Conservation (phyloP, 2,113 vertebrate species). For the Natator depressus region DNA sequence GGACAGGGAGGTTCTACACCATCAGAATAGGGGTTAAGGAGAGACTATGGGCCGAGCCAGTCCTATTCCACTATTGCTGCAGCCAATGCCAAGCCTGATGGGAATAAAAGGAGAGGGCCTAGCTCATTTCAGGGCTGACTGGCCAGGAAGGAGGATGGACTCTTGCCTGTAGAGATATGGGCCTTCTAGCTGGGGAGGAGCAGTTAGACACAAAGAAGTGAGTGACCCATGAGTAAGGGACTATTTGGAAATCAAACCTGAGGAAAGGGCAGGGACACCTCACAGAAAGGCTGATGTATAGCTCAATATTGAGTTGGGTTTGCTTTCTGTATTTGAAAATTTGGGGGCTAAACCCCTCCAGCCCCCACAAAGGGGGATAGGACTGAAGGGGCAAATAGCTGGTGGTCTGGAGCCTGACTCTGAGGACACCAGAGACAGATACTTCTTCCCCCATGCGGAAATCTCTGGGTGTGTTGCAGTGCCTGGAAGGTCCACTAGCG, state of each 20-base stretch:
- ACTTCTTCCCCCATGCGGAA: no score
- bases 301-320: neutral
- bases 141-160: neutral
- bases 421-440: no score
- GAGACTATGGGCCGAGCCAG: neutral
- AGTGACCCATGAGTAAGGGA: neutral
- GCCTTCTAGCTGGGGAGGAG: neutral
- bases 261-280: neutral
- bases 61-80: neutral
- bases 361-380: neutral
- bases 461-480: neutral
- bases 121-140: neutral
- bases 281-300: neutral
- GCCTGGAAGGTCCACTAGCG: no score
- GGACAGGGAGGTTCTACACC: neutral
- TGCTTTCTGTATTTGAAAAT: neutral
- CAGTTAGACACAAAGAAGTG: neutral
- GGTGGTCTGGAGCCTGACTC: neutral
- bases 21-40: neutral
- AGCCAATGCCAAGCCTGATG: neutral
- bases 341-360: neutral
- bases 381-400: neutral
- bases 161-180: neutral
- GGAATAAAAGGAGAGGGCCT: neutral
- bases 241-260: neutral